Evolutionary conservation across 2,888 invertebrate genomes (phyloP).

Genomic region (Syrphus vitripennis): DNA sequence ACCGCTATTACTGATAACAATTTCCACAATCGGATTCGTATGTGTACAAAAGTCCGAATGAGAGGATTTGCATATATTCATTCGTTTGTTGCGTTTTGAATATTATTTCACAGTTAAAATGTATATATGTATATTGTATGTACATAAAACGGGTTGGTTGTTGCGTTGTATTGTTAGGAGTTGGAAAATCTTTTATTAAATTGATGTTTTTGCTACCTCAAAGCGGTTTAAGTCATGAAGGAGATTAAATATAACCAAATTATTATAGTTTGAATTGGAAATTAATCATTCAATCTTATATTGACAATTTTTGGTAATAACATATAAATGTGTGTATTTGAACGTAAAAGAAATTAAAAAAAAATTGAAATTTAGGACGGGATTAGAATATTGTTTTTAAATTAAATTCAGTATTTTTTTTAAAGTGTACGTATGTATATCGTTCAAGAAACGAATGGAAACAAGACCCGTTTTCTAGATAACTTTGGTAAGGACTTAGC

Average conservation of each 20-base stretch:
- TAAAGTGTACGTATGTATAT: no score
- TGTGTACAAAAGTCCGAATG: background rate
- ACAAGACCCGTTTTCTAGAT: no score
- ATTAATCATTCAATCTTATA: background rate
- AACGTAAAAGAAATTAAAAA: no score
- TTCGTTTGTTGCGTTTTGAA: slow-evolving; percentile 24
- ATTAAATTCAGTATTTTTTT: no score
- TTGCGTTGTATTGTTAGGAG: background rate
- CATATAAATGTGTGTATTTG: no score
- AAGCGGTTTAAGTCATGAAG: background rate
- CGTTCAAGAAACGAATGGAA: no score
- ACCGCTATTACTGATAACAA: slow-evolving; percentile 22
- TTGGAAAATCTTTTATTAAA: slow-evolving; percentile 9
- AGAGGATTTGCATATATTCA: slow-evolving; percentile 62
- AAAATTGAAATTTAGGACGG: no score
- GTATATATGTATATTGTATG: no score
- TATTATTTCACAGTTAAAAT: background rate
- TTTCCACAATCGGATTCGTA: slow-evolving; percentile 46
- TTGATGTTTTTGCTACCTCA: background rate
- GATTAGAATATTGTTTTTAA: no score
- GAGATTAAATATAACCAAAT: background rate
- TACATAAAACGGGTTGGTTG: background rate
- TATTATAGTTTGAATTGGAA: background rate
- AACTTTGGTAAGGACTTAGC: no score
- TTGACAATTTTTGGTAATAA: background rate